Evolutionary conservation across 1,140 invertebrate species (phyloP), one percentile per base, ranked within the genome.

Genomic region (Zaprionus camerounensis): DNA sequence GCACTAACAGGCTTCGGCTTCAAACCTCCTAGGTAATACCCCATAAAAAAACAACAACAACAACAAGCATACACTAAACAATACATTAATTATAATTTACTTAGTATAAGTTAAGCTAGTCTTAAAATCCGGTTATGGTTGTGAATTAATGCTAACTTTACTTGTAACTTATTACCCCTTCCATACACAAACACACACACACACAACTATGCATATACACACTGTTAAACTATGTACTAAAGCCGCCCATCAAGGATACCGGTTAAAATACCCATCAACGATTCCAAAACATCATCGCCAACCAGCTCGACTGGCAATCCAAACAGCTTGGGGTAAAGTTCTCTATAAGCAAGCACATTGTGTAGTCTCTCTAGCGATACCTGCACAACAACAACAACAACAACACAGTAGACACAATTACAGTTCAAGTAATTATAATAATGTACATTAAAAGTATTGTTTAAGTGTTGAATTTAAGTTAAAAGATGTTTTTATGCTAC

Each of bases 1-100:
- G 96, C 96, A 92, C 85, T 96, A 94, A 95, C 95, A 92, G 95
- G 96, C 93, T 95, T 95, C 93, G 94, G 95, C 93, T 94, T 94
- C 94, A 97, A 96, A 96, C 96, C 85, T 56, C 70, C 97, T 92
- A 92, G 91, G 91, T 92, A 92, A 96, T 94, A 66, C 70, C 62
- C 61, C 71, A 49, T 41, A 65, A 36, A 34, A 61, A 49, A 4
- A 46, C 44, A 49, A 70, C 20, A 41, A 71, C 12, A 63, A 28
- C 38, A 28, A 13, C 34, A 31, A 62, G 36, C 13, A 44, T 56
- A 76, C 71, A 72, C 84, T 69, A 59, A 78, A 84, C 78, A 87
- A 72, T 66, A 68, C 70, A 74, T 76, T 38, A 55, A 24, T 9
- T 59, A 44, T 56, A 15, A 65, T 71, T 71, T 57, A 26, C 57